Evolutionary conservation across 2,888 invertebrate genomes (phyloP).

Genomic region (Aphrophora alni): DNA sequence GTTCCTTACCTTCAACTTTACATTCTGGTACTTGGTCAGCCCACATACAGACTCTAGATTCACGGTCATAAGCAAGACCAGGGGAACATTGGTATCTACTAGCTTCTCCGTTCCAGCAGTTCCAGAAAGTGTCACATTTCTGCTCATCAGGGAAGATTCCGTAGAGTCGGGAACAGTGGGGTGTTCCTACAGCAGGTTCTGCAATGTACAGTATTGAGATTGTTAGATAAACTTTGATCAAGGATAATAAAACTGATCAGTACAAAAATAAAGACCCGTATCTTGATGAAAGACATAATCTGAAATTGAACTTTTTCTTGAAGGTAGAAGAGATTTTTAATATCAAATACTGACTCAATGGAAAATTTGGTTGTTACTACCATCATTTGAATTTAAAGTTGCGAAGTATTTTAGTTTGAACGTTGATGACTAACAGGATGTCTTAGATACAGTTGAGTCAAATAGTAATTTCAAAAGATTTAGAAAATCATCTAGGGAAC

Average conservation of each 20-base stretch:
- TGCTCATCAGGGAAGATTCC: conserved; percentile 90
- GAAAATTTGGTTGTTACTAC: too few relatives aligned
- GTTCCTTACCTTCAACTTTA: conserved; percentile 84
- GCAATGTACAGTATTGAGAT: conserved; percentile 45
- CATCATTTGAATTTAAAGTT: too few relatives aligned
- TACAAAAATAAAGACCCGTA: too few relatives aligned
- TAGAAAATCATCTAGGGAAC: too few relatives aligned
- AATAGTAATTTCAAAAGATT: too few relatives aligned
- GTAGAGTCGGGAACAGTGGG: conserved; percentile 86
- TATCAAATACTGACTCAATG: too few relatives aligned
- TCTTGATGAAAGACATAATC: too few relatives aligned
- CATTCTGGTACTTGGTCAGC: conserved; percentile 94
- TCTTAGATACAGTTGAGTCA: too few relatives aligned
- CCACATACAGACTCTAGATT: conserved; percentile 95
- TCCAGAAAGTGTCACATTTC: conserved; percentile 95
- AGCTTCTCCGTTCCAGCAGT: conserved; percentile 95
- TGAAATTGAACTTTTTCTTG: too few relatives aligned
- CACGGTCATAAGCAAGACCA: conserved; percentile 92
- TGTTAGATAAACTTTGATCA: not conserved
- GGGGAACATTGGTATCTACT: conserved; percentile 95
- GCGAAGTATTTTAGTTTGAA: too few relatives aligned
- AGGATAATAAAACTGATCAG: not conserved
- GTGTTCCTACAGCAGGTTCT: conserved; percentile 85
- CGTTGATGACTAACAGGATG: too few relatives aligned
- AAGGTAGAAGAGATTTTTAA: too few relatives aligned